A percentile compares a stretch with the other conserved stretches of the same genome.
These are phyloP conservation scores for Microtus pennsylvanicus DNA, from an alignment of 2,113 vertebrate species.

Conservation along the genomic window DNA sequence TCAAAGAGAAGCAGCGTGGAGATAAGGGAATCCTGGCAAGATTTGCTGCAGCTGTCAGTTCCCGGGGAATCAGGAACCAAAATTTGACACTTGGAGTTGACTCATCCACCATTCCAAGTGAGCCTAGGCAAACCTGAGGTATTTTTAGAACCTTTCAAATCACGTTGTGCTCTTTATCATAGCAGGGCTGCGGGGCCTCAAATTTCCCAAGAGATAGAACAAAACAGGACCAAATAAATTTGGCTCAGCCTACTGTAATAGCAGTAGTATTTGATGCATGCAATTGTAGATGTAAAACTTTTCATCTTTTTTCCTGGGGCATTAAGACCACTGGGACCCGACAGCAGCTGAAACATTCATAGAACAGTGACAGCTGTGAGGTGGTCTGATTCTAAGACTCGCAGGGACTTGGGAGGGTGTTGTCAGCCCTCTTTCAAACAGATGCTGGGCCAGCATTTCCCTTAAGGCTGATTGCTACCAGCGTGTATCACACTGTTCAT, in stretches of 20 bases:
- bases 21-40: slow-evolving; percentile 84
- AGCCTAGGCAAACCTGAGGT: slow-evolving; percentile 84
- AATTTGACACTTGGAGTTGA: slow-evolving; percentile 87
- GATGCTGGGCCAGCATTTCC: neutral
- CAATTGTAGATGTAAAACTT: slow-evolving; percentile 20
- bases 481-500: slow-evolving; percentile 16
- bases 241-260: slow-evolving; percentile 40
- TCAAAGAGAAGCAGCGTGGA: slow-evolving; percentile 78
- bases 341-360: slow-evolving; percentile 32
- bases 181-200: slow-evolving; percentile 57
- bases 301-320: neutral
- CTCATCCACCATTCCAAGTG: slow-evolving; percentile 84
- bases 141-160: slow-evolving; percentile 88
- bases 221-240: slow-evolving; percentile 63
- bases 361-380: slow-evolving; percentile 55
- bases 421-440: slow-evolving; percentile 41
- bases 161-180: slow-evolving; percentile 83
- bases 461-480: neutral
- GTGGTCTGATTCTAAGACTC: slow-evolving; percentile 62
- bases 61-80: slow-evolving; percentile 84
- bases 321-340: slow-evolving; percentile 26
- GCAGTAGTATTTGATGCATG: slow-evolving; percentile 20
- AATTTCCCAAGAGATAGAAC: slow-evolving; percentile 62
- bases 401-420: neutral
- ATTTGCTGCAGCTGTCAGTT: slow-evolving; percentile 86